phyloP scores from a whole-genome alignment of 2,797 vertebrate genomes.

The Aphelocoma californica region DNA sequence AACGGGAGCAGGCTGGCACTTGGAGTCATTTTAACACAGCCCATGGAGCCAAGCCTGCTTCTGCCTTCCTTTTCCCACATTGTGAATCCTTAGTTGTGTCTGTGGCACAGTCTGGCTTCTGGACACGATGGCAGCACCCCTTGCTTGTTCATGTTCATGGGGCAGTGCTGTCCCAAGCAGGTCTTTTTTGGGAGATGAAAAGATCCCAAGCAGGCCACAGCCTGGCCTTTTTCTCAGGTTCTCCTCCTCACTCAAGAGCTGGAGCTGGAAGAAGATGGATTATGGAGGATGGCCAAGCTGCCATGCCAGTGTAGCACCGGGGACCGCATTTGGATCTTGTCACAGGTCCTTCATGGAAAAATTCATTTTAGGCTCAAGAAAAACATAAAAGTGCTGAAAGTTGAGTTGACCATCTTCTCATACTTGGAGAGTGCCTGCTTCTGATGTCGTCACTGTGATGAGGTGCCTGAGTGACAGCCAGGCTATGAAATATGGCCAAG shows the following conservation, averaged over 20 bases:
- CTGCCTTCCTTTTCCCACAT: background rate
- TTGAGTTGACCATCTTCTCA: background rate
- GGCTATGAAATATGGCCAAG: background rate
- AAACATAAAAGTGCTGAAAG: background rate
- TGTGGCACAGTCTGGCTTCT: background rate
- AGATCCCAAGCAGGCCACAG: background rate
- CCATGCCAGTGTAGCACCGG: background rate
- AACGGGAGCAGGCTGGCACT: rapidly evolving
- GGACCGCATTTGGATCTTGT: background rate
- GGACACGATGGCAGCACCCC: background rate
- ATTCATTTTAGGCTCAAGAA: background rate
- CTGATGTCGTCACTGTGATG: background rate
- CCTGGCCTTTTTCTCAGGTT: background rate
- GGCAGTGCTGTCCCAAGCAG: background rate
- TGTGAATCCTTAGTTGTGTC: background rate
- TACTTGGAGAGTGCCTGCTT: background rate
- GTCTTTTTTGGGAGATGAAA: background rate
- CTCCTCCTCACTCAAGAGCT: background rate
- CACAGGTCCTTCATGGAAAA: background rate
- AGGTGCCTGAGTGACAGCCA: background rate
- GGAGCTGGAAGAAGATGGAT: background rate
- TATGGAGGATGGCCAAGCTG: background rate
- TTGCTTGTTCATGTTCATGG: rapidly evolving
- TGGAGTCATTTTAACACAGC: background rate
- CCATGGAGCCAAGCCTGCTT: background rate